Base-by-base conservation (phyloP, 1,140 invertebrate species). In the Calosoma granatense region DNA sequence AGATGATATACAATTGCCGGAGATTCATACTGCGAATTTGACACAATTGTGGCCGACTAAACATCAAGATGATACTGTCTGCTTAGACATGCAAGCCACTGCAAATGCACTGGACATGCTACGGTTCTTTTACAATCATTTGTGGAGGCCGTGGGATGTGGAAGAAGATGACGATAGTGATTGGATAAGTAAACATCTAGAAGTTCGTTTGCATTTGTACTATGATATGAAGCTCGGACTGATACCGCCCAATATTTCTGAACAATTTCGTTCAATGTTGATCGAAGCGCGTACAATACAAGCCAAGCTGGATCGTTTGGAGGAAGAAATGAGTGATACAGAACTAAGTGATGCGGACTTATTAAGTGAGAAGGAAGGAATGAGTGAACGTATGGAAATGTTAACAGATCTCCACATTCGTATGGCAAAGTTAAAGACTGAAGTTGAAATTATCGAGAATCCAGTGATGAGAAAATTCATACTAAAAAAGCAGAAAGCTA, bases 91-190 rank as follows among this genome's bases (percentile, higher is more conserved):
- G 20, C 67, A 71, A 23, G 59, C 60, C 14, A 72, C 70, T 1
- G 70, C 69, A 0, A 68, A 72, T 22, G 67, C 65, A 21, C 59
- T 79, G 0, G 78, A 79, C 60, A 65, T 73, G 3, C 30, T 72
- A 6, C 43, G 78, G 53, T 80, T 79, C 47, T 81, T 80, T 62
- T 80, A 73, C 54, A 71, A 73, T 54, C 68, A 78, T 55, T 62
- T 81, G 1, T 80, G 78, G 78, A 78, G 78, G 75, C 77, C 78
- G 1, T 81, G 78, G 77, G 78, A 81, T 51, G 62, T 69, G 21
- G 77, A 81, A 39, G 74, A 74, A 17, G 78, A 80, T 56, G 76
- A 79, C 1, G 72, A 73, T 52, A 56, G 62, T 0, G 74, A 78
- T 63, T 80, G 77, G 77, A 69, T 75, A 9, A 61, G 65, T 17